A percentile compares a stretch with the other conserved stretches of the same genome.
Conservation (phyloP, 2,888 invertebrate genomes). For the Phaedon cochleariae region DNA sequence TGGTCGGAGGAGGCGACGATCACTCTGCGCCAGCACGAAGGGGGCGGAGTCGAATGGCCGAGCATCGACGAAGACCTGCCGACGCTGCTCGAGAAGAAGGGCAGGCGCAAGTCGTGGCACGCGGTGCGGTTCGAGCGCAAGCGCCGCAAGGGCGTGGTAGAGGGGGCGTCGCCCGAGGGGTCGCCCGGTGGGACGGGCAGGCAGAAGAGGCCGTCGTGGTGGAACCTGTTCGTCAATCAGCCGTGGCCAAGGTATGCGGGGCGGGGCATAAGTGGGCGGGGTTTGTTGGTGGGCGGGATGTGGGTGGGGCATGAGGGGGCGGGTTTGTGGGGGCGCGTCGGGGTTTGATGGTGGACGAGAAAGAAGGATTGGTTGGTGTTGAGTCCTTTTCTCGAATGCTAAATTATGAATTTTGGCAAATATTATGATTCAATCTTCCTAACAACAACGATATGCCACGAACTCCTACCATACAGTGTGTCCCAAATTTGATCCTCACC, state of each 20-base stretch:
- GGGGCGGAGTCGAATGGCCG: conserved; percentile 49
- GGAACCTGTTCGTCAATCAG: conserved; percentile 87
- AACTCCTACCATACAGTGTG: too few species aligned
- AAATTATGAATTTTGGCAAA: too few species aligned
- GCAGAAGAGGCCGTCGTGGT: conserved; percentile 86
- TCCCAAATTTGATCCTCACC: too few species aligned
- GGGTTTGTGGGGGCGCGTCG: too few species aligned
- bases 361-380: too few species aligned
- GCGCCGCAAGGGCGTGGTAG: conserved; percentile 58
- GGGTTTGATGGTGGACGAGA: too few species aligned
- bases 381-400: too few species aligned
- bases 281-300: conserved; percentile 10
- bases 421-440: too few species aligned
- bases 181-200: conserved; percentile 61
- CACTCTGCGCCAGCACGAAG: conserved; percentile 51
- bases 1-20: conserved; percentile 55
- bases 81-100: conserved; percentile 57
- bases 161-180: conserved; percentile 40
- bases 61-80: conserved; percentile 53
- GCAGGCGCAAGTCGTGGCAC: conserved; percentile 61
- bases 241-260: conserved; percentile 72
- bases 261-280: background rate
- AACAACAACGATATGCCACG: too few species aligned
- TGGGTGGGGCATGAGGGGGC: too few species aligned
- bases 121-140: conserved; percentile 62